phyloP scores from a whole-genome alignment of 2,888 invertebrate species.

The Aphrophora alni region DNA sequence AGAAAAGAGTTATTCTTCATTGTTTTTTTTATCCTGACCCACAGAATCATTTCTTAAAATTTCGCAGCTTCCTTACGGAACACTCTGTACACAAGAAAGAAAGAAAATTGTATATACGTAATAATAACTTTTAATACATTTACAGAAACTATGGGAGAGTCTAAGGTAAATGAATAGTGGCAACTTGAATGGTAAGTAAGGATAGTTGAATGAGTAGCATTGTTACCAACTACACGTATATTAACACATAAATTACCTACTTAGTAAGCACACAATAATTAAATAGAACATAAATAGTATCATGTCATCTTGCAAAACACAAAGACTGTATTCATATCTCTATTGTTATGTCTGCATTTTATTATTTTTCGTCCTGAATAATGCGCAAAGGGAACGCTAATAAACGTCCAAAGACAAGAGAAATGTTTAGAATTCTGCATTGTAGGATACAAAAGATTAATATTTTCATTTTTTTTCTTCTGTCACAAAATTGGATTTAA shows the following conservation, averaged over 20 bases:
- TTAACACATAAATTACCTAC: constrained; percentile 3
- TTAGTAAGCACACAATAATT: background rate
- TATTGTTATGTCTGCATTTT: background rate
- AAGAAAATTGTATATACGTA: too few species aligned
- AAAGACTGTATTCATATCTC: background rate
- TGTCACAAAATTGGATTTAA: background rate
- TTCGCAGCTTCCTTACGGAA: too few species aligned
- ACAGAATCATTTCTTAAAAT: too few species aligned
- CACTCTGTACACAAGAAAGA: too few species aligned
- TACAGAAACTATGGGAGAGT: too few species aligned
- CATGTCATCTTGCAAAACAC: background rate
- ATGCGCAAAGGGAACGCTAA: background rate
- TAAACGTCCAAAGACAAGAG: background rate
- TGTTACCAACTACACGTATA: background rate
- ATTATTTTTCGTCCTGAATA: background rate
- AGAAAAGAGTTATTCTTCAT: too few species aligned
- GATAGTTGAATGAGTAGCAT: too few species aligned
- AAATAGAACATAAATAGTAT: background rate
- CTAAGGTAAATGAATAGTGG: too few species aligned
- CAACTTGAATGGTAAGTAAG: too few species aligned
- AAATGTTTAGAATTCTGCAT: background rate
- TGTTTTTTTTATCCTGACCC: too few species aligned
- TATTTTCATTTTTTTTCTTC: background rate
- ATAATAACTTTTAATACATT: too few species aligned
- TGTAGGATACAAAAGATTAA: background rate